phyloP scores from a whole-genome alignment of 2,888 invertebrate genomes.

The Drosophila sordidula region DNA sequence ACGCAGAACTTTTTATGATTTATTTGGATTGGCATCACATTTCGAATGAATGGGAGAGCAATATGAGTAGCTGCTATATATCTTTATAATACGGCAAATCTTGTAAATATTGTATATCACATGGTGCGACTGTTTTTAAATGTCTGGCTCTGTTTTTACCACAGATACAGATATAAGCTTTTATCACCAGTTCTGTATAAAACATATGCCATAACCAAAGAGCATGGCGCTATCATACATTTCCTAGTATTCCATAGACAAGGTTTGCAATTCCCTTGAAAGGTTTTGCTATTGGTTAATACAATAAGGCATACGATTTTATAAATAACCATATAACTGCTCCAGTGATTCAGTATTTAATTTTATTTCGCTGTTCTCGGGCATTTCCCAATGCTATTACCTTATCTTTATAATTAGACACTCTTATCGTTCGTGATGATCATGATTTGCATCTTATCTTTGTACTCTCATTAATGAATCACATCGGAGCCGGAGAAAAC shows the following conservation, averaged over 20 bases:
- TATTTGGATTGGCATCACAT: constrained; percentile 20
- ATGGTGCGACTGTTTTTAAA: constrained; percentile 12
- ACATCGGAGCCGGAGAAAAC: constrained; percentile 21
- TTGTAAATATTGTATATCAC: constrained; percentile 36
- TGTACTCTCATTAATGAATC: constrained; percentile 39
- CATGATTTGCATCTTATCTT: constrained; percentile 42
- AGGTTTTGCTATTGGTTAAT: neutral
- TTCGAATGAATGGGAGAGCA: constrained; percentile 27
- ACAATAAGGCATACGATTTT: constrained; percentile 3
- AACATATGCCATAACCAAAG: constrained; percentile 3
- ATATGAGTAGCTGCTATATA: constrained; percentile 21
- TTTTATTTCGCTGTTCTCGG: neutral
- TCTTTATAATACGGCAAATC: constrained; percentile 12
- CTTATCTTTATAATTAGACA: constrained; percentile 27
- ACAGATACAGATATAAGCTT: constrained; percentile 11
- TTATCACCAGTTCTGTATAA: constrained; percentile 34
- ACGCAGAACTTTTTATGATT: constrained; percentile 18
- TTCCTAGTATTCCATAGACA: constrained; percentile 29
- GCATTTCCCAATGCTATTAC: constrained; percentile 24
- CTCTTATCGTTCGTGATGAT: constrained; percentile 31
- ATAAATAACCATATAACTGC: constrained; percentile 7
- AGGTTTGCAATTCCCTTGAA: constrained; percentile 13
- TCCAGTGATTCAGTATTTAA: constrained; percentile 13
- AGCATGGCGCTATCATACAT: constrained; percentile 2
- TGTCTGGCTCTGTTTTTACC: constrained; percentile 1